Percentiles rank a stretch among this genome's conserved stretches.
Evolutionary conservation across 2,113 vertebrate species (phyloP).

Genomic region (Casuarius casuarius): DNA sequence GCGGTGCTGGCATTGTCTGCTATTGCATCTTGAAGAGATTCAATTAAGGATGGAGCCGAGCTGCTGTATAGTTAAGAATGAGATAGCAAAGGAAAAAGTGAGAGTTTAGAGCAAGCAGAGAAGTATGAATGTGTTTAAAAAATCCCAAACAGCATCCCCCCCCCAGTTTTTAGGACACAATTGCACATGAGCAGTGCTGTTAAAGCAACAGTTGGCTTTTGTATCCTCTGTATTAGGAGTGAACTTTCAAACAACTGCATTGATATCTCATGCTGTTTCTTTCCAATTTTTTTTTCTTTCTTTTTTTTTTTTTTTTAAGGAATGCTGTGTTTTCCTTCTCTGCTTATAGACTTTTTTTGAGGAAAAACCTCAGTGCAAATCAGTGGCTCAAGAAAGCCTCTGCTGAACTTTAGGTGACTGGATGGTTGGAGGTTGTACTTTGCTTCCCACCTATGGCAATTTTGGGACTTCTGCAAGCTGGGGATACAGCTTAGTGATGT

Average conservation of each 20-base stretch:
- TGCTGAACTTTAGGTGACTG: neutral
- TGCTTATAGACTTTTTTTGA: neutral
- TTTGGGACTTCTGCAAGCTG: neutral
- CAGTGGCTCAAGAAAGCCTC: neutral
- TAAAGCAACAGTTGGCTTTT: neutral
- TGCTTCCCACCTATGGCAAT: neutral
- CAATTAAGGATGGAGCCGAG: neutral
- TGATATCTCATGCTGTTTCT: neutral
- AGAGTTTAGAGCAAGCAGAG: neutral
- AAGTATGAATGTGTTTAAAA: neutral
- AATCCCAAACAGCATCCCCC: too few relatives aligned
- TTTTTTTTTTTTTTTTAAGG: neutral
- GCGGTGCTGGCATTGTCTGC: neutral
- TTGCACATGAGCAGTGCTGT: slow-evolving; percentile 6
- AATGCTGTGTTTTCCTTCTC: neutral
- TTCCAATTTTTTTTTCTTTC: neutral
- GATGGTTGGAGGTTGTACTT: neutral
- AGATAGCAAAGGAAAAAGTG: neutral
- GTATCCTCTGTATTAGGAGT: neutral
- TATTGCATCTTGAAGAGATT: neutral
- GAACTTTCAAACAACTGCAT: neutral
- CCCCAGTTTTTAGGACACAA: accelerated
- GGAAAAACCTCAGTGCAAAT: neutral
- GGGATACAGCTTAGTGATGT: neutral
- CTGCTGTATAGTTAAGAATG: neutral